Conservation (phyloP, 2,888 invertebrate genomes). For the Mesoligia furuncula region DNA sequence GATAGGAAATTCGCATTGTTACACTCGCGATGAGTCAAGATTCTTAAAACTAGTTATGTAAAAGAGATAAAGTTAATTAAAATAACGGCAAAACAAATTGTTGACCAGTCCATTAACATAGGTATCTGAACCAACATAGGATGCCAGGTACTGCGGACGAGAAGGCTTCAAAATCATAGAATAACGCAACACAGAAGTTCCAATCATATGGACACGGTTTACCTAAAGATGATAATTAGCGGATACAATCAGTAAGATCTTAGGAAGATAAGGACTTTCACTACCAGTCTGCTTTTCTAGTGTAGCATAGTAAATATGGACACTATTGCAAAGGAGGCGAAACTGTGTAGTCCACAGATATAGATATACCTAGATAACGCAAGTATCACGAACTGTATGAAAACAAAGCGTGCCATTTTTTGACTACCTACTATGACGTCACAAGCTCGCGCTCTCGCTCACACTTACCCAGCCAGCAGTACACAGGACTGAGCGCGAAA, state of each 20-base stretch:
- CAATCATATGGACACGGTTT: background rate
- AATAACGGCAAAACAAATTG: slow-evolving; percentile 36
- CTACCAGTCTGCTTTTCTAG: background rate
- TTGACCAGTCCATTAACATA: slow-evolving; percentile 33
- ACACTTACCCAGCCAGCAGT: no score
- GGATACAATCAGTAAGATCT: slow-evolving; percentile 14
- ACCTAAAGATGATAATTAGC: background rate
- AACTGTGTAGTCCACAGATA: background rate
- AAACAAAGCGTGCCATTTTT: no score
- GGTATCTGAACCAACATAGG: slow-evolving; percentile 25
- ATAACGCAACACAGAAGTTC: slow-evolving; percentile 14
- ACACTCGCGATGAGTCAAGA: slow-evolving; percentile 12
- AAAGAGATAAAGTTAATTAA: slow-evolving; percentile 38
- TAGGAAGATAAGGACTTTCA: slow-evolving; percentile 24
- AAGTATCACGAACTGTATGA: no score
- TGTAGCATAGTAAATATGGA: background rate
- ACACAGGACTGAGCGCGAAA: no score
- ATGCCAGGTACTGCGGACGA: slow-evolving; percentile 10
- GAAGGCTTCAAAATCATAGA: slow-evolving; percentile 3
- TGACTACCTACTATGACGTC: no score
- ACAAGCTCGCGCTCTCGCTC: no score
- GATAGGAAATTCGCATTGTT: slow-evolving; percentile 2
- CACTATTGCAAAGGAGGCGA: background rate
- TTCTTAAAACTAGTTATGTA: slow-evolving; percentile 42
- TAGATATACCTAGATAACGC: no score